Conservation (phyloP, 1,140 invertebrate species). For the Drosophila repletoides region DNA sequence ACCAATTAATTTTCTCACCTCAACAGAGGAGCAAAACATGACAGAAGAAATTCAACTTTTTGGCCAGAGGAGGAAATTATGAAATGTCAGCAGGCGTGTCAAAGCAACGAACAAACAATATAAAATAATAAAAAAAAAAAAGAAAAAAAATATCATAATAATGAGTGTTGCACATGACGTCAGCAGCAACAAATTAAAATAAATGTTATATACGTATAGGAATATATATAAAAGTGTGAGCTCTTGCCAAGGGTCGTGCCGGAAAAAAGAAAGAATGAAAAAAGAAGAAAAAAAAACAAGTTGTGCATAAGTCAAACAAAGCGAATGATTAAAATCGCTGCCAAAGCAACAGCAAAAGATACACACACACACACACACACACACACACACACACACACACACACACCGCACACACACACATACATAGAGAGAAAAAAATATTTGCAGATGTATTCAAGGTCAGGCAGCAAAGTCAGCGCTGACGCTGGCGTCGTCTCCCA, state of each 20-base stretch:
- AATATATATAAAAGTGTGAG: conserved; percentile 1
- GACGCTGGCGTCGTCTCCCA: conserved; percentile 21
- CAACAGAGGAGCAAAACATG: conserved; percentile 53
- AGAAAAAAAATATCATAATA: conserved; percentile 6
- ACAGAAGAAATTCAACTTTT: conserved; percentile 16
- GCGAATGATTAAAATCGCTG: conserved; percentile 42
- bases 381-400: conserved; percentile 3
- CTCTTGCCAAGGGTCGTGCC: conserved; percentile 33
- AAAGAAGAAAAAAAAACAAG: conserved; percentile 1
- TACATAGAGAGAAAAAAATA: conserved; percentile 49
- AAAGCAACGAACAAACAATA: conserved; percentile 11
- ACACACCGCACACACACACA: conserved; percentile 14
- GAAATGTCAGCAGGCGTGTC: conserved; percentile 47
- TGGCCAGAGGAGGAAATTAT: conserved; percentile 22
- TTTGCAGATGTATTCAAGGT: conserved; percentile 76
- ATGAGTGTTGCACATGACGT: conserved; percentile 37
- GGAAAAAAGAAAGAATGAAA: background rate
- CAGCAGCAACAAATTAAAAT: conserved; percentile 46
- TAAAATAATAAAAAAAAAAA: conserved; percentile 1
- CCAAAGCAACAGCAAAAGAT: conserved; percentile 33
- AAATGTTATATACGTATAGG: conserved; percentile 22
- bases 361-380: conserved; percentile 9
- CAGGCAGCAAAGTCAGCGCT: conserved; percentile 66
- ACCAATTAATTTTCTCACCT: conserved; percentile 65
- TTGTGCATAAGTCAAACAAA: conserved; percentile 41